These are phyloP conservation scores for Ellobius talpinus DNA, from an alignment of 2,113 vertebrate genomes.

Conservation along the genomic window DNA sequence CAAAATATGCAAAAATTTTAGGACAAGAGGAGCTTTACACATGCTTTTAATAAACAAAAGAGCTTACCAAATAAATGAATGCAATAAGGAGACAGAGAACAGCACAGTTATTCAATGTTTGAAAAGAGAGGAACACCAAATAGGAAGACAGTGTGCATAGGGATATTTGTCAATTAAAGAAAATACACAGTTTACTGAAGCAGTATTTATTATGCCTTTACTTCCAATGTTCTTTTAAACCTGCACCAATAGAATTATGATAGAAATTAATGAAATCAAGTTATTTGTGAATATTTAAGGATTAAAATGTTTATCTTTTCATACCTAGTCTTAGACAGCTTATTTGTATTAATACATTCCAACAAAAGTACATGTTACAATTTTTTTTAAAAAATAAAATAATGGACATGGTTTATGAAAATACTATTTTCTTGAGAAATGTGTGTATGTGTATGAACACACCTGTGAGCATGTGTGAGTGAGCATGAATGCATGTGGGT, in stretches of 20 bases:
- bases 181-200: not conserved
- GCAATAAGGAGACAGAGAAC: not conserved
- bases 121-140: not conserved
- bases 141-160: not conserved
- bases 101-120: not conserved
- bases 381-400: not conserved
- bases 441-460: not conserved
- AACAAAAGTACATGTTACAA: not conserved
- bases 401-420: not conserved
- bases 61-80: constrained; percentile 2
- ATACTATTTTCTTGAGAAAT: not conserved
- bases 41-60: not conserved
- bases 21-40: not conserved
- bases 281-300: not conserved
- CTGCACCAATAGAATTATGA: not conserved
- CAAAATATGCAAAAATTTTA: not conserved
- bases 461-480: not conserved
- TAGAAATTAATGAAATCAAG: not conserved
- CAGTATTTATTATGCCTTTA: not conserved
- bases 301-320: not conserved
- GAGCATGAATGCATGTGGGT: not conserved
- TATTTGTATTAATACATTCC: not conserved
- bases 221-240: not conserved
- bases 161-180: not conserved
- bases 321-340: not conserved